Base-by-base conservation (phyloP, 1,140 invertebrate species). In the Brachionus manjavacas region DNA sequence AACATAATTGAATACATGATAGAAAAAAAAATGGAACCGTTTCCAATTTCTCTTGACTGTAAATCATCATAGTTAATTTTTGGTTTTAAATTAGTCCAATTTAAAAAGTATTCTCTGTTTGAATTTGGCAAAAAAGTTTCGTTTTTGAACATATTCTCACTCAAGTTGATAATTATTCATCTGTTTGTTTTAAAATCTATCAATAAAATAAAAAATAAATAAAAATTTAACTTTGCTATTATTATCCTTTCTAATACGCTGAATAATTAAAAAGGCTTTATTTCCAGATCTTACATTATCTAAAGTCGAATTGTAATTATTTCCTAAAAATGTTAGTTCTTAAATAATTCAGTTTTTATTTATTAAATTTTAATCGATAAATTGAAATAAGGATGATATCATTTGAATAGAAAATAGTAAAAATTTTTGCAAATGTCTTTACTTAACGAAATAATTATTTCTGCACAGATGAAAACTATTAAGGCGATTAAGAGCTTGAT, bases 1-100 rank as follows among this genome's bases (percentile, higher is more conserved):
- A 96, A 93, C 79, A 96, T 94, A 64, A 94, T 89, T 85, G 93
- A 92, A 88, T 94, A 96, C 85, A 95, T 92, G 25, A 94, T 90
- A 91, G 11, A 8, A 49, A 76, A 76, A 49, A 76, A 23, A 1
- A 76, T 31, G 1, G 72, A 76, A 2, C 31, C 11, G 46, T 74
- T 41, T 16, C 7, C 16, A 43, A 74, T 74, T 3, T 74, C 35
- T 46, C 6, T 68, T 31, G 14, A 28, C 3, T 31, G 66, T n/a
- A 68, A 35, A 68, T 7, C 31, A 20, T 23, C 31, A 60, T 20
- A 20, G 52, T 20, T 23, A 20, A 20, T 60, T 9, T 60, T 60
- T 20, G 16, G 2, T 23, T 60, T 20, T 6, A 60, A 20, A 0
- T 20, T 60, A 2, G 52, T 60, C 52, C n/a, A 25, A 60, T 60